Evolutionary conservation across 2,797 vertebrate genomes (phyloP), one percentile per base, ranked within the genome.

Genomic region (Cygnus olor): DNA sequence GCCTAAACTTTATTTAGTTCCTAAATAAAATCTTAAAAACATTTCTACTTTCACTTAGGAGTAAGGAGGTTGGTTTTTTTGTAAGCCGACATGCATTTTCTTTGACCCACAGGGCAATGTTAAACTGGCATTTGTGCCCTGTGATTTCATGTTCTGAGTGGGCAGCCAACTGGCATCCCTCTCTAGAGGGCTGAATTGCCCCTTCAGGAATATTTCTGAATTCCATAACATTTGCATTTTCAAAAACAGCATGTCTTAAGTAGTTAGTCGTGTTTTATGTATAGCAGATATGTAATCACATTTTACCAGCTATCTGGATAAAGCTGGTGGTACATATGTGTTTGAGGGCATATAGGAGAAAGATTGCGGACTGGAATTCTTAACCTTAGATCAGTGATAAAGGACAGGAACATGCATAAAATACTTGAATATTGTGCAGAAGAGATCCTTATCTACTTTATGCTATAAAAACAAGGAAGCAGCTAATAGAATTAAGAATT

Each of bases 281-380:
- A 1, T 38, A 71, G 24, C 28, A 56, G 47, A 14, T 77, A 9
- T 0, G 3, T 42, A 25, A 24, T 30, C 2, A 6, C 6, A 2
- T 44, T 85, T 65, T 65, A 10, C 40, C n/a, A 60, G 19, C 25
- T 34, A 3, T n/a, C 11, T 44, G 76, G 44, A 51, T n/a, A 53
- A 61, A 74, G 42, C 30, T 80, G 30, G 7, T 82, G n/a, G 20
- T 13, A 32, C 4, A 40, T 34, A 4, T 64, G 17, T 56, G 57
- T 53, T 27, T 53, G 34, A 53, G 20, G 16, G 7, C 42, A 17
- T 10, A 18, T 32, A 38, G 36, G 44, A 27, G 28, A 58, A 36
- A n/a, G n/a, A 45, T 12, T 57, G 49, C 6, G 78, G n/a, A 38
- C 72, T 82, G 14, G 34, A 80, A 47, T 87, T 89, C 69, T 77